These are phyloP conservation scores for Ambastaia sidthimunki DNA, from an alignment of 2,797 vertebrate species.

Conservation along the genomic window DNA sequence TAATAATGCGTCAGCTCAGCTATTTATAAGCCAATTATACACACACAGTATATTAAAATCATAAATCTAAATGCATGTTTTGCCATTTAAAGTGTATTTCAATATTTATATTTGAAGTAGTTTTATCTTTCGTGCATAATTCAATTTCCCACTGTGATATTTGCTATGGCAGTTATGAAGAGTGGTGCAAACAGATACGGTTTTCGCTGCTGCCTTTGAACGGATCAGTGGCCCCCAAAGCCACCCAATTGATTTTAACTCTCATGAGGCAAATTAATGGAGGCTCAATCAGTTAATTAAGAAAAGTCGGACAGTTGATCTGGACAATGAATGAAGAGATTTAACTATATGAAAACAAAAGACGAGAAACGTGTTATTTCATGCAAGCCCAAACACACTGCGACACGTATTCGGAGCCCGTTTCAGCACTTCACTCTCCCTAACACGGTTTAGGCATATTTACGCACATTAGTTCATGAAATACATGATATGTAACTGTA, in stretches of 20 bases:
- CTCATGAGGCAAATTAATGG: conserved; percentile 89
- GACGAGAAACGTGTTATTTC: not conserved
- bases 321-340: conserved; percentile 31
- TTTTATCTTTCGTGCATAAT: not conserved
- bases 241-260: conserved; percentile 81
- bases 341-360: not conserved
- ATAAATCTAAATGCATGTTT: not conserved
- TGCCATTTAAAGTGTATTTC: not conserved
- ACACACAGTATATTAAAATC: not conserved
- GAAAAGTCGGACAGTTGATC: conserved; percentile 72
- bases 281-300: conserved; percentile 89
- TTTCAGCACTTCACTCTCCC: not conserved
- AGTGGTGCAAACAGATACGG: not conserved
- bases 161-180: not conserved
- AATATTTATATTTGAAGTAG: not conserved
- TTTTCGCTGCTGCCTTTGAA: conserved; percentile 14
- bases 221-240: conserved; percentile 73
- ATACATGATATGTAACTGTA: not conserved
- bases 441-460: not conserved
- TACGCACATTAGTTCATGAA: not conserved
- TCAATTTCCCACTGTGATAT: not conserved
- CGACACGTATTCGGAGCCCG: not conserved
- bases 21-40: not conserved
- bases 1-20: not conserved
- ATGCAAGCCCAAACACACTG: conserved; percentile 15